Evolutionary conservation across 2,888 invertebrate genomes (phyloP).

Genomic region (Cryptosula pallasiana): DNA sequence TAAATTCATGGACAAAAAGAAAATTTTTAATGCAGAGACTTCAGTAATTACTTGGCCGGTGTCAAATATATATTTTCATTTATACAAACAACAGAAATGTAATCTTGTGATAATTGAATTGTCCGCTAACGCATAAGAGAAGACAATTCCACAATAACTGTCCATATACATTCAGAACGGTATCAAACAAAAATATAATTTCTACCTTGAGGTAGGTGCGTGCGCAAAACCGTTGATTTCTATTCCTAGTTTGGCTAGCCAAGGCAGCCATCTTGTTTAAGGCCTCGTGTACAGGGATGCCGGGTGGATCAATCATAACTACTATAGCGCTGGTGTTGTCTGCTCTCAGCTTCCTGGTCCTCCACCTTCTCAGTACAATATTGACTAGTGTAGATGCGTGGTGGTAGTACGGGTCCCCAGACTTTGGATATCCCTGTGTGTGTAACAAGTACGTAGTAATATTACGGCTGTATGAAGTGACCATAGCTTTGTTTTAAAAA

Average conservation of each 20-base stretch:
- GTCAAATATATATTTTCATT: too few species aligned
- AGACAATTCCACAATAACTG: too few species aligned
- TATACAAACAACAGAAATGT: too few species aligned
- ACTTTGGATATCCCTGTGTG: constrained; percentile 9
- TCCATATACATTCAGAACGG: too few species aligned
- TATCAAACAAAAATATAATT: too few species aligned
- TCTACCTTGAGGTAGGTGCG: neutral
- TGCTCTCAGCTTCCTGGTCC: constrained; percentile 76
- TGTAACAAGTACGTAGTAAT: neutral
- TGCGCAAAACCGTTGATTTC: neutral
- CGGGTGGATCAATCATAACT: constrained; percentile 83
- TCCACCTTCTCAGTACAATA: constrained; percentile 77
- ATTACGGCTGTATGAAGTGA: too few species aligned
- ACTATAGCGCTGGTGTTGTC: constrained; percentile 94
- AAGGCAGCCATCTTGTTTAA: constrained; percentile 58
- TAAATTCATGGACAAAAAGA: too few species aligned
- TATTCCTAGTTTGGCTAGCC: neutral
- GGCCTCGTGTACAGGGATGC: constrained; percentile 53
- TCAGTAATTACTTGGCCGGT: too few species aligned
- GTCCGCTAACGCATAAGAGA: too few species aligned
- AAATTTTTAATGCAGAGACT: too few species aligned
- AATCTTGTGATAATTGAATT: too few species aligned
- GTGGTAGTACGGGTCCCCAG: constrained; percentile 49
- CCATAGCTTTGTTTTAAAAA: too few species aligned
- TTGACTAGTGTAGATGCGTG: constrained; percentile 85